phyloP scores from a whole-genome alignment of 2,888 invertebrate species.

The Lacanobia oleracea region DNA sequence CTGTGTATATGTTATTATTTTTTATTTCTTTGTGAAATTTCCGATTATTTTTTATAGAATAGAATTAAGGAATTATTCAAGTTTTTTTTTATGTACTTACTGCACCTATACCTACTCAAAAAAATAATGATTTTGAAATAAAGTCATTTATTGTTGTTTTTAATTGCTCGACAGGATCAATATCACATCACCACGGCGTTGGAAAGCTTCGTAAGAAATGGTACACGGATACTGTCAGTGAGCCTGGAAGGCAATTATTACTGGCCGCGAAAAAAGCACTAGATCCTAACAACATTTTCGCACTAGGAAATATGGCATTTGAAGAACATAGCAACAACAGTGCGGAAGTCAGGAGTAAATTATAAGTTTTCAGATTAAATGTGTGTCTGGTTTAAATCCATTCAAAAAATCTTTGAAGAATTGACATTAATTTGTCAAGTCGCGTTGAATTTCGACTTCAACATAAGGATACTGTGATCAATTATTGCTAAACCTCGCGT shows the following conservation, averaged over 20 bases:
- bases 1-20: constrained; percentile 14
- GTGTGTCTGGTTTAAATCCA: background rate
- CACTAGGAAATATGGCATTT: constrained; percentile 93
- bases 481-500: constrained; percentile 1
- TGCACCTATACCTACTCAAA: background rate
- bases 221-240: constrained; percentile 96
- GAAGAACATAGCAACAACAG: constrained; percentile 69
- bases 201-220: constrained; percentile 98
- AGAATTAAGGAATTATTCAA: no score
- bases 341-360: constrained; percentile 78
- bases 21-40: background rate
- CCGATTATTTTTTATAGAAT: no score
- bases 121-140: background rate
- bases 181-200: constrained; percentile 99
- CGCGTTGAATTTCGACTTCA: constrained; percentile 9
- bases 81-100: no score
- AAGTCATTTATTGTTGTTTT: background rate
- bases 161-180: constrained; percentile 89
- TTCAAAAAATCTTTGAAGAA: constrained; percentile 10
- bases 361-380: constrained; percentile 69
- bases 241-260: constrained; percentile 94
- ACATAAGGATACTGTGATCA: background rate
- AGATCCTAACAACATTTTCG: constrained; percentile 99
- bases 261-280: constrained; percentile 95
- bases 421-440: constrained; percentile 1